Conservation (phyloP, 2,888 invertebrate species). For the Leucophora obtusa region DNA sequence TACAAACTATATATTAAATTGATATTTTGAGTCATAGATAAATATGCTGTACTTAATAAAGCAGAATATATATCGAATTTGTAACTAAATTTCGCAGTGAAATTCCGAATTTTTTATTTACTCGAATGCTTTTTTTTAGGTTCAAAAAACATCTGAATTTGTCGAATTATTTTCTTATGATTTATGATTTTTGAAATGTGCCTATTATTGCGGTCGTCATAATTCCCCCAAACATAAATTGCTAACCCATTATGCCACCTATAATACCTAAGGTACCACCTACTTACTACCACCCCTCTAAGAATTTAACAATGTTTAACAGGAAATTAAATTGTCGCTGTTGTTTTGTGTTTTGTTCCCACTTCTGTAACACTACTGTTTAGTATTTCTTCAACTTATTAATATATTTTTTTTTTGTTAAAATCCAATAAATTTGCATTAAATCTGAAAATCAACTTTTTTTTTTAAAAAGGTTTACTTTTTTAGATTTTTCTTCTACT, state of each 20-base stretch:
- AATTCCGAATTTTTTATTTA: no score
- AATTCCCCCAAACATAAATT: no score
- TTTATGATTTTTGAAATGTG: no score
- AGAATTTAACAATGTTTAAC: slow-evolving; percentile 12
- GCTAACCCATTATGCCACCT: not conserved
- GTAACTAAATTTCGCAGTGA: no score
- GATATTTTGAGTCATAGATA: no score
- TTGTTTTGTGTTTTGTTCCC: slow-evolving; percentile 38
- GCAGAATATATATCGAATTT: no score
- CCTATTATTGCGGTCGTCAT: no score
- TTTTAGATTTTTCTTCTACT: not conserved
- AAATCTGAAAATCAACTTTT: slow-evolving; percentile 2
- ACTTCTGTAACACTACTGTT: slow-evolving; percentile 49
- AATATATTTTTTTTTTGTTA: slow-evolving; percentile 8
- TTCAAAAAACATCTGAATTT: no score
- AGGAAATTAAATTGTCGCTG: slow-evolving; percentile 60
- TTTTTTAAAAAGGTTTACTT: not conserved
- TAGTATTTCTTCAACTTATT: not conserved
- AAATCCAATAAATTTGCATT: slow-evolving; percentile 57
- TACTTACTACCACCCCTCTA: not conserved
- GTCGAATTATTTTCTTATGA: no score
- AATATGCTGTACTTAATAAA: no score
- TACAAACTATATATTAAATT: no score
- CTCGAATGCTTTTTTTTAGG: no score
- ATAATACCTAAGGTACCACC: not conserved